Conservation (phyloP, 2,888 invertebrate species). For the Chalcis sispes region DNA sequence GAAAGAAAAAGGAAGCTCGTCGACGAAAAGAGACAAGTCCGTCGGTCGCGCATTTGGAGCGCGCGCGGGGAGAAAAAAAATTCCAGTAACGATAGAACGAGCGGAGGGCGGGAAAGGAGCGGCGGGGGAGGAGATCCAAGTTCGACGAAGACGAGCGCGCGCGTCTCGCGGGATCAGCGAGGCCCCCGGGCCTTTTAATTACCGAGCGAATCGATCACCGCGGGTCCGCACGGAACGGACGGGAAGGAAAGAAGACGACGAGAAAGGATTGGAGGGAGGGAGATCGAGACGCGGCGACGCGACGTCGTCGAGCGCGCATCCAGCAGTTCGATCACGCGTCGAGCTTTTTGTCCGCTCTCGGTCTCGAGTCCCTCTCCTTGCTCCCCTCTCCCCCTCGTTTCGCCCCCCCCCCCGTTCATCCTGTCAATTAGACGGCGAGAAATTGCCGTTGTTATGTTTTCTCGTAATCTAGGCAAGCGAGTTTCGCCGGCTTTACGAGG, state of each 20-base stretch:
- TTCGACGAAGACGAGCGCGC: slow-evolving; percentile 7
- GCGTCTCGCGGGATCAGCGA: background rate
- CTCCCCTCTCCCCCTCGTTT: background rate
- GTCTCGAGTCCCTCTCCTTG: background rate
- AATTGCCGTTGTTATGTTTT: slow-evolving; percentile 10
- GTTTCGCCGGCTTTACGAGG: too few species aligned
- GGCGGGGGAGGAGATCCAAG: background rate
- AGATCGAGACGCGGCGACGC: background rate
- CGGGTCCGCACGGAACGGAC: background rate
- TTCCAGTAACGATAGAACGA: too few species aligned
- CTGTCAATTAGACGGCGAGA: slow-evolving; percentile 36
- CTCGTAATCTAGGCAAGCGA: slow-evolving; percentile 7
- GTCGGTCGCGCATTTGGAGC: too few species aligned
- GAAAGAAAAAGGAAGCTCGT: too few species aligned
- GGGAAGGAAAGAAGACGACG: background rate
- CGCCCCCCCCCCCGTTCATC: too few species aligned
- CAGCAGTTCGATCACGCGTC: slow-evolving; percentile 38
- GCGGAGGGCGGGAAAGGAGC: background rate
- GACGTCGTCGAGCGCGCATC: slow-evolving; percentile 12
- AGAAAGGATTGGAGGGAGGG: too few species aligned
- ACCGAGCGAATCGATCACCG: slow-evolving; percentile 18
- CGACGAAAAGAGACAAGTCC: too few species aligned
- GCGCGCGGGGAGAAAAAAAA: too few species aligned
- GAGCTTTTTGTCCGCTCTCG: slow-evolving; percentile 19
- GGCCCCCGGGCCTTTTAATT: slow-evolving; percentile 29